Percentiles rank a stretch among this genome's conserved stretches.
Evolutionary conservation across 2,888 invertebrate genomes (phyloP).

Genomic region (Dryocosmus kuriphilus): DNA sequence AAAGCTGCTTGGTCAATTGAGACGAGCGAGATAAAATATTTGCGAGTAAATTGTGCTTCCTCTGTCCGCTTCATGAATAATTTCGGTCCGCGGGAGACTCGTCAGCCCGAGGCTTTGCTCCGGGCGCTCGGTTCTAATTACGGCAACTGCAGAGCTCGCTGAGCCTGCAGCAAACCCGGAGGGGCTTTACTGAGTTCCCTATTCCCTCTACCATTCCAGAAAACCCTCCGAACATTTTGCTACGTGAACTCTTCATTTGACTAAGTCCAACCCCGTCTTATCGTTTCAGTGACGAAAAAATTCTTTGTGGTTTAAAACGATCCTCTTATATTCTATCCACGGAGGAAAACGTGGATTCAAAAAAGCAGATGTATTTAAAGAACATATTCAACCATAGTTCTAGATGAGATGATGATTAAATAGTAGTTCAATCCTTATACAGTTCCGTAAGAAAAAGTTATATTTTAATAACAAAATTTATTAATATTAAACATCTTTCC

Average conservation of each 20-base stretch:
- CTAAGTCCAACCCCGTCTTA: slow-evolving; percentile 53
- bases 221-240: slow-evolving; percentile 44
- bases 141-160: slow-evolving; percentile 74
- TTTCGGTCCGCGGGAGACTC: slow-evolving; percentile 75
- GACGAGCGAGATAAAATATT: slow-evolving; percentile 73
- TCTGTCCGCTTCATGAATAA: slow-evolving; percentile 74
- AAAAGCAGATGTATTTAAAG: too few species aligned
- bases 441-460: too few species aligned
- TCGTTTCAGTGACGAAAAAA: background rate
- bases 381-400: too few species aligned
- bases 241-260: slow-evolving; percentile 55
- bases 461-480: too few species aligned
- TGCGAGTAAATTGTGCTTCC: slow-evolving; percentile 72
- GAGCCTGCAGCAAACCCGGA: slow-evolving; percentile 66
- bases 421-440: too few species aligned
- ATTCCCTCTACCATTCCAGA: slow-evolving; percentile 53
- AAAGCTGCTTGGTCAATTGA: slow-evolving; percentile 52
- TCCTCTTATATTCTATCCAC: too few species aligned
- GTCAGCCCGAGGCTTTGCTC: slow-evolving; percentile 72
- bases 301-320: background rate
- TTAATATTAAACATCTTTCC: too few species aligned
- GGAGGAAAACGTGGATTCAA: too few species aligned
- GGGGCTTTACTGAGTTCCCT: slow-evolving; percentile 68
- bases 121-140: slow-evolving; percentile 76
- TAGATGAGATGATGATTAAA: too few species aligned